These are phyloP conservation scores for Schizothorax lantsangensis DNA, from an alignment of 2,797 vertebrate species.

Conservation along the genomic window DNA sequence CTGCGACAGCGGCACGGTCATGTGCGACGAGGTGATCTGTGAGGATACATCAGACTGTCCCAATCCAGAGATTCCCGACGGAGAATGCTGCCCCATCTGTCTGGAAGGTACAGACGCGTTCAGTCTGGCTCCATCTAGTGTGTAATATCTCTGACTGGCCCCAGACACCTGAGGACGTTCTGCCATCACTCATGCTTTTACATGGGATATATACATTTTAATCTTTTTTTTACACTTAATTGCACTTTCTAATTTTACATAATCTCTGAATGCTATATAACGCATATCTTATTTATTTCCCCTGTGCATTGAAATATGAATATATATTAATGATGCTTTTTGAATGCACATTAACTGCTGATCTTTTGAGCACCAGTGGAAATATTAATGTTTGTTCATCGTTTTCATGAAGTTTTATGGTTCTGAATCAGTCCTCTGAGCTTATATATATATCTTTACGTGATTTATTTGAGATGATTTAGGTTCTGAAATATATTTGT, in stretches of 20 bases:
- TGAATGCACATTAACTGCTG: not conserved
- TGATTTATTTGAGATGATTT: not conserved
- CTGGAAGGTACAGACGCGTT: slow-evolving; percentile 72
- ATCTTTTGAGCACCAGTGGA: not conserved
- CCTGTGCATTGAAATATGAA: not conserved
- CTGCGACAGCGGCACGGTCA: not conserved
- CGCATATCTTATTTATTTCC: not conserved
- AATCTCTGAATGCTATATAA: not conserved
- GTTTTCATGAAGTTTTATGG: not conserved
- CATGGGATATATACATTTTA: not conserved
- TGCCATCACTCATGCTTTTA: not conserved
- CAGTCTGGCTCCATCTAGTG: slow-evolving; percentile 70
- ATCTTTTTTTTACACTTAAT: too few relatives aligned
- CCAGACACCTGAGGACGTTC: slow-evolving; percentile 36
- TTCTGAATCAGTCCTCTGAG: not conserved
- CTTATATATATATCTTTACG: not conserved
- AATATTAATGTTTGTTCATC: not conserved
- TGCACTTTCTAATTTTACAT: not conserved
- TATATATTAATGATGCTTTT: not conserved
- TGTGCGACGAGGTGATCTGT: slow-evolving; percentile 80
- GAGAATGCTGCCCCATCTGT: slow-evolving; percentile 95
- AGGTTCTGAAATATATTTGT: not conserved
- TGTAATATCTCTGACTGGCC: slow-evolving; percentile 40
- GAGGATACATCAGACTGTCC: slow-evolving; percentile 83
- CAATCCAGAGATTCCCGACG: slow-evolving; percentile 82